Percentiles rank a stretch among this genome's conserved stretches.
These are phyloP conservation scores for Cariama cristata DNA, from an alignment of 2,113 vertebrate species.

Conservation along the genomic window DNA sequence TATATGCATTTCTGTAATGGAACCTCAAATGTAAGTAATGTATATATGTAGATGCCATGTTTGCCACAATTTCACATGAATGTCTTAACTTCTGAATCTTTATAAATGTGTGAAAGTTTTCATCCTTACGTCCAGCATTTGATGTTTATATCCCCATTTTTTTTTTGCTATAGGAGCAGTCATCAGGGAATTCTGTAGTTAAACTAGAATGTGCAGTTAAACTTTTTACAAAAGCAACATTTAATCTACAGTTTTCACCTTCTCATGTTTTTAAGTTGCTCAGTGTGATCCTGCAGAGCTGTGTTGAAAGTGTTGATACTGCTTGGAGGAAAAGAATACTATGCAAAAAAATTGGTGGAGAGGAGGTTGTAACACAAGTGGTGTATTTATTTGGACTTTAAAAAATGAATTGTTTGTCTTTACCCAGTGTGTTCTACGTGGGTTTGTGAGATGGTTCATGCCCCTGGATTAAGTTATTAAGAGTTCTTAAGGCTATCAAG, in stretches of 20 bases:
- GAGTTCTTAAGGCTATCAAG: background rate
- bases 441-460: background rate
- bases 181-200: background rate
- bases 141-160: background rate
- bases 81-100: background rate
- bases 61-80: background rate
- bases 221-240: background rate
- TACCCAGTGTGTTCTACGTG: background rate
- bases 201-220: background rate
- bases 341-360: background rate
- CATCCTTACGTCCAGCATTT: background rate
- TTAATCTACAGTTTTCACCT: background rate
- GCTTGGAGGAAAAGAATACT: background rate
- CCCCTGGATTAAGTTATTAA: background rate
- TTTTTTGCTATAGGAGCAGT: background rate
- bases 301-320: background rate
- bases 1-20: background rate
- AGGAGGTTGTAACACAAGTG: background rate
- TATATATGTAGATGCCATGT: rapidly evolving
- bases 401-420: background rate
- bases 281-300: background rate
- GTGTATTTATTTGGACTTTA: background rate
- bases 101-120: background rate
- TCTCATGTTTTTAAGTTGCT: background rate
- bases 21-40: background rate